Evolutionary conservation across 2,113 vertebrate species (phyloP).

Genomic region (Labeo catla): DNA sequence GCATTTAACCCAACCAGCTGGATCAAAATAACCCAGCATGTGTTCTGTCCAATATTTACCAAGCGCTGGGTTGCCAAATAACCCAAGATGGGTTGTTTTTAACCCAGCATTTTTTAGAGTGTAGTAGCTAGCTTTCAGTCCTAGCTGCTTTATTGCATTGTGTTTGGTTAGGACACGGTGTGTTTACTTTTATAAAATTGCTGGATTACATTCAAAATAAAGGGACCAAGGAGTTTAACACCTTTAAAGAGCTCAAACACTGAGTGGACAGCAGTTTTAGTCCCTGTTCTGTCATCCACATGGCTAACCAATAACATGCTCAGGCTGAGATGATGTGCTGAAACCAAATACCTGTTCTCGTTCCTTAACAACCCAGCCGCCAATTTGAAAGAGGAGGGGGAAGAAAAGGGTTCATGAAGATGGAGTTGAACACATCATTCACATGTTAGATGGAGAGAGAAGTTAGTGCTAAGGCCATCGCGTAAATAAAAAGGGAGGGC

Average conservation of each 20-base stretch:
- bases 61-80: too few relatives aligned
- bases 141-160: background rate
- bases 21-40: too few relatives aligned
- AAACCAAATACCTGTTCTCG: constrained; percentile 79
- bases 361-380: constrained; percentile 65
- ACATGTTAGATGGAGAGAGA: constrained; percentile 38
- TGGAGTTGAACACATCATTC: constrained; percentile 21
- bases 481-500: background rate
- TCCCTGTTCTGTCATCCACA: constrained; percentile 11
- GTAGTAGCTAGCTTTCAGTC: background rate
- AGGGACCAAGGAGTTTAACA: constrained; percentile 50
- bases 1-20: too few relatives aligned
- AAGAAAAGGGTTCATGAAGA: constrained; percentile 63
- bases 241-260: constrained; percentile 42
- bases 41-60: too few relatives aligned
- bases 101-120: background rate
- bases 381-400: constrained; percentile 57
- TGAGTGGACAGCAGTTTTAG: constrained; percentile 4
- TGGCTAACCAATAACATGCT: constrained; percentile 65
- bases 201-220: background rate
- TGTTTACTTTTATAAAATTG: constrained; percentile 1
- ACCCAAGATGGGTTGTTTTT: too few relatives aligned
- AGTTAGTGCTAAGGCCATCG: constrained; percentile 49
- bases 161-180: background rate
- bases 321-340: constrained; percentile 66